Conservation (phyloP, 2,113 vertebrate species). For the Melanocharis versteri region DNA sequence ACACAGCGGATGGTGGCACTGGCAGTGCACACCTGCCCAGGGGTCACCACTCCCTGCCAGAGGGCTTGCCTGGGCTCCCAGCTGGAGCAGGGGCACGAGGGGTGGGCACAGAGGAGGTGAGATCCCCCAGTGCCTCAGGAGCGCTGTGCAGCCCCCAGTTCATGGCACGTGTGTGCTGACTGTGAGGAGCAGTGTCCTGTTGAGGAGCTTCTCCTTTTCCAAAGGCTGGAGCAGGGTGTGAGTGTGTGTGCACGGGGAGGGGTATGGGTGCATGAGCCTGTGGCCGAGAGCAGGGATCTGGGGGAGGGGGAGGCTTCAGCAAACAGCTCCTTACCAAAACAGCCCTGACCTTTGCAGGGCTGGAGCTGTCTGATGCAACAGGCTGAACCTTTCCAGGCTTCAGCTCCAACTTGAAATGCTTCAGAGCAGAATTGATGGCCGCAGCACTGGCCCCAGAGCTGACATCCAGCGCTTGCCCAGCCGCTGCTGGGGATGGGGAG, state of each 20-base stretch:
- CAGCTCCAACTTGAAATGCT: background rate
- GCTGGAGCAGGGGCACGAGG: background rate
- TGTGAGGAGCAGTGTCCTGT: background rate
- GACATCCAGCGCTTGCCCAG: background rate
- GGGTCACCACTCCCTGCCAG: background rate
- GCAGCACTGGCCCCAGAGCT: background rate
- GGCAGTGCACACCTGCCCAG: rapidly evolving
- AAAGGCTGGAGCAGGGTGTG: background rate
- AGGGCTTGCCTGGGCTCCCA: background rate
- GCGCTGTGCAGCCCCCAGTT: rapidly evolving
- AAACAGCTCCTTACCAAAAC: constrained; percentile 2
- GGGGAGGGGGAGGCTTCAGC: background rate
- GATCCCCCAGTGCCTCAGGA: background rate
- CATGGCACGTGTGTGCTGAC: rapidly evolving
- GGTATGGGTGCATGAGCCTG: background rate
- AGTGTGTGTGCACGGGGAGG: background rate
- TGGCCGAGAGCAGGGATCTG: background rate
- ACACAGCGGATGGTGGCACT: background rate
- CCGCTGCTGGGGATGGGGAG: background rate
- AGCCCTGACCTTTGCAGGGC: constrained; percentile 40
- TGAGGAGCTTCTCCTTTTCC: background rate
- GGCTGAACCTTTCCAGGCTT: constrained; percentile 43
- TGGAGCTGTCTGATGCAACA: constrained; percentile 42
- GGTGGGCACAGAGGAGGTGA: background rate
- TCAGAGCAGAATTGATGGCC: background rate